phyloP scores from a whole-genome alignment of 2,113 vertebrate genomes.

The Platysternon megacephalum region DNA sequence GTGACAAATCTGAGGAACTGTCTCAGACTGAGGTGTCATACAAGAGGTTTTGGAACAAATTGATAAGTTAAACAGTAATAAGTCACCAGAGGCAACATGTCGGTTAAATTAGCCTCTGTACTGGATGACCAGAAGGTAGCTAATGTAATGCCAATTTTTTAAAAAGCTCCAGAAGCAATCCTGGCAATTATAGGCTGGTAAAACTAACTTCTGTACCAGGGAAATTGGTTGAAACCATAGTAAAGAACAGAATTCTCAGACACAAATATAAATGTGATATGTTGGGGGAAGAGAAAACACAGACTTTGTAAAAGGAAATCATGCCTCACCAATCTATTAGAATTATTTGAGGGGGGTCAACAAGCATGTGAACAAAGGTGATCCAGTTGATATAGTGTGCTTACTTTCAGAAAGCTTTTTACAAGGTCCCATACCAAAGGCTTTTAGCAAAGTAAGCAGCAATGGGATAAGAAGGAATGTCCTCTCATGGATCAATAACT shows the following conservation, averaged over 20 bases:
- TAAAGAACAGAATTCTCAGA: background rate
- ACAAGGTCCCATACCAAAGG: too few relatives aligned
- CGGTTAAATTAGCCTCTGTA: background rate
- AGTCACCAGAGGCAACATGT: background rate
- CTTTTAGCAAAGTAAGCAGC: too few relatives aligned
- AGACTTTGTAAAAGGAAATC: too few relatives aligned
- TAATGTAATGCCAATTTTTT: background rate
- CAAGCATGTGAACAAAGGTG: too few relatives aligned
- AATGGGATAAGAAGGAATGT: too few relatives aligned
- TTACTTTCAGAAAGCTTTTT: too few relatives aligned
- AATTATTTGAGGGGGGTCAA: too few relatives aligned
- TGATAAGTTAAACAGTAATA: background rate
- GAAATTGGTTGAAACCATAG: background rate
- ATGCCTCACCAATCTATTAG: too few relatives aligned
- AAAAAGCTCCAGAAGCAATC: background rate
- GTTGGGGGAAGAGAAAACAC: too few relatives aligned
- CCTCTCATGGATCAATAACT: too few relatives aligned
- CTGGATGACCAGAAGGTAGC: background rate
- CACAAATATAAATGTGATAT: background rate
- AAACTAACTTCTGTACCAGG: background rate
- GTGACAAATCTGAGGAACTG: too few relatives aligned
- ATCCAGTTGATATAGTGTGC: too few relatives aligned
- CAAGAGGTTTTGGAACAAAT: slow-evolving; percentile 30
- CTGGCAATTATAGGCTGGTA: background rate
- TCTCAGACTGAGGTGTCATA: background rate